phyloP scores from a whole-genome alignment of 2,888 invertebrate genomes.

The Cerastoderma edule region DNA sequence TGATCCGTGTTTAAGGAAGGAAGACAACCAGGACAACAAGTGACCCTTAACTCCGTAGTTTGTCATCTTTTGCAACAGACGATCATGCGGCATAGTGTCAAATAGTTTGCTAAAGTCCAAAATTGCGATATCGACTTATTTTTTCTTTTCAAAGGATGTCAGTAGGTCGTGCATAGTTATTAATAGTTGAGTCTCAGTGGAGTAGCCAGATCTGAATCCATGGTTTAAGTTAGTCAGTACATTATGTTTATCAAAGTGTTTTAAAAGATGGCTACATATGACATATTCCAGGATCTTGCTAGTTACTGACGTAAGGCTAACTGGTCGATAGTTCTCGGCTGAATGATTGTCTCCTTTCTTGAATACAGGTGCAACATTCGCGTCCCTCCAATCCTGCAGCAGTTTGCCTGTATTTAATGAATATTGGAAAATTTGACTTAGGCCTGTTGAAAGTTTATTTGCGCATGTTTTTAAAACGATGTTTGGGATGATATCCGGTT shows the following conservation, averaged over 20 bases:
- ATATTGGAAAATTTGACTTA: slow-evolving; percentile 32
- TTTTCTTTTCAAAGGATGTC: slow-evolving; percentile 22
- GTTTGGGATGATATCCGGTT: slow-evolving; percentile 40
- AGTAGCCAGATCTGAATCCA: too few relatives aligned
- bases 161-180: slow-evolving; percentile 27
- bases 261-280: slow-evolving; percentile 31
- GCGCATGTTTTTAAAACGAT: slow-evolving; percentile 34
- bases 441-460: neutral
- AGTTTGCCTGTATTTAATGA: slow-evolving; percentile 28
- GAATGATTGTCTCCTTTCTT: slow-evolving; percentile 51
- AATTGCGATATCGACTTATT: slow-evolving; percentile 30
- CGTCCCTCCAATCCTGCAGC: slow-evolving; percentile 38
- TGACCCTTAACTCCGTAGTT: slow-evolving; percentile 27
- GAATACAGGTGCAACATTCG: slow-evolving; percentile 40
- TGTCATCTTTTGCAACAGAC: slow-evolving; percentile 23
- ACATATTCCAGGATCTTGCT: slow-evolving; percentile 32
- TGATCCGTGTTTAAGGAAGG: slow-evolving; percentile 27
- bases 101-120: slow-evolving; percentile 36
- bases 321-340: slow-evolving; percentile 44
- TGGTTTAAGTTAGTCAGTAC: too few relatives aligned
- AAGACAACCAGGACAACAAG: slow-evolving; percentile 23
- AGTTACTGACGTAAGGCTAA: too few relatives aligned
- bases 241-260: too few relatives aligned
- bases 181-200: too few relatives aligned
- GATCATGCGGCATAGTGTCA: slow-evolving; percentile 30